A percentile compares a stretch with the other conserved stretches of the same genome.
phyloP scores from a whole-genome alignment of 2,797 vertebrate genomes.

The Rhynchonycteris naso region DNA sequence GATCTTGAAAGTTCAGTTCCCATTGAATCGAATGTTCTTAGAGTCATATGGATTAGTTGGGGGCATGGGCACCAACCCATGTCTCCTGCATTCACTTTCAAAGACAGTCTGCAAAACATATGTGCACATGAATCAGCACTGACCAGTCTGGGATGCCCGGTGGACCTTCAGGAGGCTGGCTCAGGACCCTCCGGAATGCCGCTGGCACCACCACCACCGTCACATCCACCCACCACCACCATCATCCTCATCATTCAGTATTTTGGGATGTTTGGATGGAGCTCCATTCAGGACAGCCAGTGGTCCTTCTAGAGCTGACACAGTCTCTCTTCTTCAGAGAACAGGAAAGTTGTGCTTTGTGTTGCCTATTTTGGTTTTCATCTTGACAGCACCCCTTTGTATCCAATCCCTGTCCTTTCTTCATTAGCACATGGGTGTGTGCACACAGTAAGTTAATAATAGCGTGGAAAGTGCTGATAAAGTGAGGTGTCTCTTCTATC shows the following conservation, averaged over 20 bases:
- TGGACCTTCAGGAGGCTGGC: not conserved
- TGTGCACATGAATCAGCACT: not conserved
- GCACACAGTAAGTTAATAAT: too few species aligned
- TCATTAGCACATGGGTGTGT: not conserved
- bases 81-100: not conserved
- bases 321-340: not conserved
- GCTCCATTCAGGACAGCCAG: not conserved
- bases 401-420: too few species aligned
- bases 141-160: rapidly evolving
- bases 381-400: not conserved
- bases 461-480: not conserved
- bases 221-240: not conserved
- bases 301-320: not conserved
- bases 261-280: not conserved
- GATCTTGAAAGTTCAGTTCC: not conserved
- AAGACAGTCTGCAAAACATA: rapidly evolving
- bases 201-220: rapidly evolving
- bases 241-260: not conserved
- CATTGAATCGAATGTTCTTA: not conserved
- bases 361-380: not conserved
- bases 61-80: not conserved
- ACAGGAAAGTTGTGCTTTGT: rapidly evolving
- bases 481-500: rapidly evolving
- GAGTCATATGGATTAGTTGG: not conserved
- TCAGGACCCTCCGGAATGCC: too few species aligned